Evolutionary conservation across 2,797 vertebrate species (phyloP).

Genomic region (Acrossocheilus fasciatus): DNA sequence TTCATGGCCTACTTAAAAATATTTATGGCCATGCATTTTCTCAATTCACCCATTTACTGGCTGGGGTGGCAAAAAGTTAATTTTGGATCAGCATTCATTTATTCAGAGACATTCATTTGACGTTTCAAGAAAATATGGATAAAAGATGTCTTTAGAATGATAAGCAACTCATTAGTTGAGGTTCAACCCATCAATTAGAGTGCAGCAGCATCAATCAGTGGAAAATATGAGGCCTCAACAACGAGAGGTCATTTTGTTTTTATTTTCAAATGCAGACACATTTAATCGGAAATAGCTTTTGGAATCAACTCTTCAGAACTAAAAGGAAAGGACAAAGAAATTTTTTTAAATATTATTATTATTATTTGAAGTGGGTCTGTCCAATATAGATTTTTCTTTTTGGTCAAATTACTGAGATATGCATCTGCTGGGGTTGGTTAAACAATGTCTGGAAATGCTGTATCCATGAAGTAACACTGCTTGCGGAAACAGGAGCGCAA

Average conservation of each 20-base stretch:
- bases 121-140: slow-evolving; percentile 16
- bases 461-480: slow-evolving; percentile 63
- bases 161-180: slow-evolving; percentile 47
- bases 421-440: slow-evolving; percentile 63
- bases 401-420: slow-evolving; percentile 58
- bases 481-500: slow-evolving; percentile 68
- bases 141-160: slow-evolving; percentile 21
- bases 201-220: slow-evolving; percentile 62
- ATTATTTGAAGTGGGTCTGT: neutral
- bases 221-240: slow-evolving; percentile 65
- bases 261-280: slow-evolving; percentile 28
- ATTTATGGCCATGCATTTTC: slow-evolving; percentile 6
- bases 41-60: neutral
- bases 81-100: slow-evolving; percentile 23
- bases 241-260: slow-evolving; percentile 58
- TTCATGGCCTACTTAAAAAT: neutral
- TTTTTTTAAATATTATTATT: slow-evolving; percentile 6
- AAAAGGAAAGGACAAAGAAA: neutral
- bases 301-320: slow-evolving; percentile 6
- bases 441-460: slow-evolving; percentile 69
- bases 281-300: neutral
- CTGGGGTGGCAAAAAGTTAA: neutral
- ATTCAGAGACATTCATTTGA: slow-evolving; percentile 30
- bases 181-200: slow-evolving; percentile 37
- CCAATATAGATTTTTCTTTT: slow-evolving; percentile 56